Percentiles rank a stretch among this genome's conserved stretches.
phyloP scores from a whole-genome alignment of 2,797 vertebrate genomes.

The Esox lucius region DNA sequence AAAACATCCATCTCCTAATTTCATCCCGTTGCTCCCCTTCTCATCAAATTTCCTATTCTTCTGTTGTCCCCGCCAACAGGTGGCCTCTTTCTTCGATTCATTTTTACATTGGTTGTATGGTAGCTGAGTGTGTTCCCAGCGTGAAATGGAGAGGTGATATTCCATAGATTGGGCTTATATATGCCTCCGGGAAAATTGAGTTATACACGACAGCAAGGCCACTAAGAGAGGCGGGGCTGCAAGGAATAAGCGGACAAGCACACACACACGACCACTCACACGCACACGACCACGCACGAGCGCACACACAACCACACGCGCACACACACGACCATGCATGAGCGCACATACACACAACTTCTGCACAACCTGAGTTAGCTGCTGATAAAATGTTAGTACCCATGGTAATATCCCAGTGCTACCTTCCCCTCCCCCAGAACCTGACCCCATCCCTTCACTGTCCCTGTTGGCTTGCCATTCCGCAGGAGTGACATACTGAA shows the following conservation, averaged over 20 bases:
- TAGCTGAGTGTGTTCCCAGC: conserved; percentile 61
- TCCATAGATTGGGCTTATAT: conserved; percentile 59
- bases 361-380: conserved; percentile 66
- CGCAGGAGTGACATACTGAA: not conserved
- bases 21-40: conserved; percentile 17
- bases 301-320: conserved; percentile 1
- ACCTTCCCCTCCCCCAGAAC: not conserved
- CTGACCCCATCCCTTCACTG: conserved; percentile 1
- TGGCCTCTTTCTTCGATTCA: conserved; percentile 72
- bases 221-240: conserved; percentile 43
- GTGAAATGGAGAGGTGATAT: conserved; percentile 55
- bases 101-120: conserved; percentile 62
- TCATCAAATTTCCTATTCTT: conserved; percentile 24
- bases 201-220: conserved; percentile 46
- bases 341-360: conserved; percentile 20
- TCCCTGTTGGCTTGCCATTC: not conserved
- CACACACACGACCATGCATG: conserved; percentile 17
- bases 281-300: conserved; percentile 22
- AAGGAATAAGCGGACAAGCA: conserved; percentile 20
- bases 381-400: conserved; percentile 76
- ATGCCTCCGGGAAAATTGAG: conserved; percentile 53
- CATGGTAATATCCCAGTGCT: conserved; percentile 54
- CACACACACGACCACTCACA: conserved; percentile 18
- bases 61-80: conserved; percentile 63
- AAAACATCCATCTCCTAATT: conserved; percentile 39